Evolutionary conservation across 2,797 vertebrate genomes (phyloP).

Genomic region (Alcedo quadribrachys): DNA sequence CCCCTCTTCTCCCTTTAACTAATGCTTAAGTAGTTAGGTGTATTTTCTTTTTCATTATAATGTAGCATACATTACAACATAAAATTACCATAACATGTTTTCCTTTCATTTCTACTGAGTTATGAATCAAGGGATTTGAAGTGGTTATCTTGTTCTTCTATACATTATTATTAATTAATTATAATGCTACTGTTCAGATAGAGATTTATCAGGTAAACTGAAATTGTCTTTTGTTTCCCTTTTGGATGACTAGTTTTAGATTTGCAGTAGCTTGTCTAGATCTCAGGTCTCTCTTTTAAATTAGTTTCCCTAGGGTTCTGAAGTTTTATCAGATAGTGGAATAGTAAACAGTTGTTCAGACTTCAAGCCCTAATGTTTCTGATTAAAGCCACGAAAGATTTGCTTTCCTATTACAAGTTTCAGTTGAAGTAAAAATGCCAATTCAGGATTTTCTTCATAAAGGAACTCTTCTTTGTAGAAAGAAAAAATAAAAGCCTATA

Average conservation of each 20-base stretch:
- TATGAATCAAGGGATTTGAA: background rate
- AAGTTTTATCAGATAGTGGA: conserved; percentile 36
- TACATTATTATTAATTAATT: conserved; percentile 38
- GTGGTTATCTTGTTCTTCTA: background rate
- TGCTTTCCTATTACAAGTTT: conserved; percentile 3
- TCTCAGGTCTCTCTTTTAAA: conserved; percentile 38
- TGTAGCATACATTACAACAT: background rate
- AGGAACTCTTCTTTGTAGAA: background rate
- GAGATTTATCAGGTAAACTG: background rate
- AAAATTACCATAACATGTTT: background rate
- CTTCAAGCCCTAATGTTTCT: conserved; percentile 46
- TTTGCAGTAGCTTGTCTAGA: conserved; percentile 12
- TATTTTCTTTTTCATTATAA: background rate
- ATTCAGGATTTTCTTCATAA: background rate
- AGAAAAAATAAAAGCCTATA: background rate
- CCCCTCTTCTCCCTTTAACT: background rate
- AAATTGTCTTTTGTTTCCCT: background rate
- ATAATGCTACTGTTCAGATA: background rate
- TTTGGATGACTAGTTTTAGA: conserved; percentile 4
- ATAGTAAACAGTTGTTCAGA: conserved; percentile 41
- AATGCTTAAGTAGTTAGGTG: background rate
- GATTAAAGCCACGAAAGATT: background rate
- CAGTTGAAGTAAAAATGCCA: conserved; percentile 7
- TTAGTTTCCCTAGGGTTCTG: conserved; percentile 6
- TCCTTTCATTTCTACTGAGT: background rate